Base-by-base conservation (phyloP, 2,113 vertebrate genomes). In the Phodopus roborovskii region DNA sequence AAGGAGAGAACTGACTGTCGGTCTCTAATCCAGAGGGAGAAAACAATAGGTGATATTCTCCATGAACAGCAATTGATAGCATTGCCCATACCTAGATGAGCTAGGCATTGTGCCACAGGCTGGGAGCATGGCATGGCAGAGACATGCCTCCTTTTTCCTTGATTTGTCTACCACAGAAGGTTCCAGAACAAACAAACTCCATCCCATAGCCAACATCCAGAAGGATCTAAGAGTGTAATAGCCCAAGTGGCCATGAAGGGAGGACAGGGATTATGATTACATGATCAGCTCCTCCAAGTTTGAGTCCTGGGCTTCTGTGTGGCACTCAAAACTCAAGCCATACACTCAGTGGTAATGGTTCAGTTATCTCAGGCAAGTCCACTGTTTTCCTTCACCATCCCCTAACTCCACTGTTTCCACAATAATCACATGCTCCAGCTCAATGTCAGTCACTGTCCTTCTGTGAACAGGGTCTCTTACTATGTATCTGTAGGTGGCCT, bases 1-100 rank as follows among this genome's bases (percentile, higher is more conserved):
- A 79, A 56, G 56, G 71, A 95, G 84, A 95, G 89, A 88, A 79
- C 85, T 53, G 78, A 17, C 90, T 81, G 88, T 71, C 19, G 50
- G 74, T 20, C 68, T 53, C 48, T 28, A 36, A 5, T 11, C 15
- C 39, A 22, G 12, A 0, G 22, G 64, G 62, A 56, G 78, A 50
- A 16, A 0, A 30, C 19, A 42, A 13, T 0, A 1, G n/a, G n/a
- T 9, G 9, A 16, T 7, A 33, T 1, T 48, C 45, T 83, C 91
- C 53, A 64, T 7, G 0, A 42, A 79, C 56, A 62, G 15, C 28
- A n/a, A n/a, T 48, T 17, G 5, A 12, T 22, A 42, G 26, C 20
- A 20, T 8, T 53, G 39, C 30, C 50, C 0, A 3, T 5, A 9
- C 26, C 17, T 33, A 5, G 9, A n/a, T 0, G 0, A 64, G 39